Percentiles rank a stretch among this genome's conserved stretches.
Conservation (phyloP, 2,797 vertebrate genomes). For the Pantherophis vulpinus region DNA sequence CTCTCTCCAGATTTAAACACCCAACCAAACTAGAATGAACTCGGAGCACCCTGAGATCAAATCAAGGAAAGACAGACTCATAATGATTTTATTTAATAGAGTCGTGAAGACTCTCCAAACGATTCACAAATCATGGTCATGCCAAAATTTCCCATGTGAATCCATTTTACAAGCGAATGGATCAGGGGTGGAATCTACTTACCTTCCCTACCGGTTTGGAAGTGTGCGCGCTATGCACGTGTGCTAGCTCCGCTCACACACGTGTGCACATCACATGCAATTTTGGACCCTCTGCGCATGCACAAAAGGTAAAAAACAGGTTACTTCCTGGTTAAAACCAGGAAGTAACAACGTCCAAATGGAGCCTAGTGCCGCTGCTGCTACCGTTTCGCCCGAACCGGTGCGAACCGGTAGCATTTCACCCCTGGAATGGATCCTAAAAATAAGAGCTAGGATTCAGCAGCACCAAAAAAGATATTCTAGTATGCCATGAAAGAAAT, state of each 20-base stretch:
- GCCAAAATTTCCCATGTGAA: not conserved
- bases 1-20: not conserved
- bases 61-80: not conserved
- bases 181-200: too few species aligned
- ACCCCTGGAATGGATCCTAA: not conserved
- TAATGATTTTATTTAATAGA: not conserved
- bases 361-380: too few species aligned
- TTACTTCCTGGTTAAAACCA: too few species aligned
- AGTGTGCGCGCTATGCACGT: too few species aligned
- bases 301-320: too few species aligned
- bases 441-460: not conserved
- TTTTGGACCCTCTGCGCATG: too few species aligned
- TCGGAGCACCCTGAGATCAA: not conserved
- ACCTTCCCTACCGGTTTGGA: too few species aligned
- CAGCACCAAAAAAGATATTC: not conserved
- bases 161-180: not conserved
- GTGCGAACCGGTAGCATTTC: too few species aligned
- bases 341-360: too few species aligned
- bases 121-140: not conserved
- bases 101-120: not conserved
- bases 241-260: too few species aligned
- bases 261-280: too few species aligned
- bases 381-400: too few species aligned
- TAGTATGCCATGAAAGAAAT: not conserved
- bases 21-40: not conserved